Conservation (phyloP, 2,888 invertebrate genomes). For the Pachliopta kotzebuea region DNA sequence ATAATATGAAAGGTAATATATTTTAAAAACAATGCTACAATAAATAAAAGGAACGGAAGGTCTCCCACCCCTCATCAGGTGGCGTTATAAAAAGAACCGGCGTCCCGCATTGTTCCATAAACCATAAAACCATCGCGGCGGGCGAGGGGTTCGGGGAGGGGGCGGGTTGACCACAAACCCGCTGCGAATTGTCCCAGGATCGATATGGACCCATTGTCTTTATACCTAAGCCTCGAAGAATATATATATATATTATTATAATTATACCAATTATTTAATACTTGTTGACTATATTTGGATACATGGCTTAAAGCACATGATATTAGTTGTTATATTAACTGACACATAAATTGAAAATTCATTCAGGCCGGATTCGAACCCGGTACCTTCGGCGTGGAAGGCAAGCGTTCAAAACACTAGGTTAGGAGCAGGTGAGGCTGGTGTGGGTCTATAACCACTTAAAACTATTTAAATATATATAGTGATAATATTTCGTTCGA, state of each 20-base stretch:
- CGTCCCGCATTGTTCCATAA: slow-evolving; percentile 22
- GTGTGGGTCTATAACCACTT: no score
- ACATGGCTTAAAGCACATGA: no score
- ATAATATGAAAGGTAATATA: neutral
- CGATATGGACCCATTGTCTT: slow-evolving; percentile 15
- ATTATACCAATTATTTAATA: no score
- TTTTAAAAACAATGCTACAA: neutral
- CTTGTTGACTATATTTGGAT: no score
- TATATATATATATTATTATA: neutral
- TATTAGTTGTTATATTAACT: no score
- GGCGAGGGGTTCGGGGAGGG: slow-evolving; percentile 12
- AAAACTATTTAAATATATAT: no score
- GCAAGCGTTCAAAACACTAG: no score
- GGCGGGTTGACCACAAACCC: slow-evolving; percentile 21
- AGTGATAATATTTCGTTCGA: no score
- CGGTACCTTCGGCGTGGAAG: no score
- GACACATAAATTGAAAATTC: no score
- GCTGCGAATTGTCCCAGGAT: slow-evolving; percentile 12
- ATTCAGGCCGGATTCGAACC: no score
- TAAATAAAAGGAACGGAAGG: slow-evolving; percentile 9
- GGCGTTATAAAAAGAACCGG: slow-evolving; percentile 13
- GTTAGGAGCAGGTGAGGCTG: no score
- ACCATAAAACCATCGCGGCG: slow-evolving; percentile 15
- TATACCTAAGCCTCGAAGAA: neutral
- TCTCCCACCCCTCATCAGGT: slow-evolving; percentile 18